Percentiles rank a stretch among this genome's conserved stretches.
These are phyloP conservation scores for Hyposoter dolosus DNA, from an alignment of 2,888 invertebrate genomes.

Conservation along the genomic window DNA sequence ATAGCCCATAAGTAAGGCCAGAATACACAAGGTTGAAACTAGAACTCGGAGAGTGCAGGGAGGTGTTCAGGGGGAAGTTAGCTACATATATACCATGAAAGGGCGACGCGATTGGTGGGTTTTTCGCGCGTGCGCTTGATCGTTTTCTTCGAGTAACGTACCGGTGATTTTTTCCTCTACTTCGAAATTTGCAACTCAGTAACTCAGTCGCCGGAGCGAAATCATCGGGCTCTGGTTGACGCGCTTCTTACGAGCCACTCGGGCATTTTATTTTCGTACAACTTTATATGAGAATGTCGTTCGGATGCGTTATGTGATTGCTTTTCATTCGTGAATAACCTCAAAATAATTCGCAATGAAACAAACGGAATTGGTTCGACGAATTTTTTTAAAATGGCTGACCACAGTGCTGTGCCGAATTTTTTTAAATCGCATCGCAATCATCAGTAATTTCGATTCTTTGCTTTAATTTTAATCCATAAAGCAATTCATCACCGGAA, in stretches of 20 bases:
- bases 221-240: slow-evolving; percentile 68
- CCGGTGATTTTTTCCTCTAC: slow-evolving; percentile 49
- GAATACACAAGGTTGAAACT: slow-evolving; percentile 15
- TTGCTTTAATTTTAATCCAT: neutral
- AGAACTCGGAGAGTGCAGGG: slow-evolving; percentile 7
- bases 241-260: neutral
- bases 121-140: slow-evolving; percentile 73
- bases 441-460: neutral
- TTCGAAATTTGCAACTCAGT: slow-evolving; percentile 74
- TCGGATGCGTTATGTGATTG: neutral
- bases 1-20: slow-evolving; percentile 23
- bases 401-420: neutral
- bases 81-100: slow-evolving; percentile 24
- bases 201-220: slow-evolving; percentile 75
- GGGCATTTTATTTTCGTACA: neutral
- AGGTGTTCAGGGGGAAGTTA: slow-evolving; percentile 49
- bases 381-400: neutral
- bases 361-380: neutral
- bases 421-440: neutral
- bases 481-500: neutral
- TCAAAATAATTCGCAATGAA: neutral
- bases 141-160: slow-evolving; percentile 66
- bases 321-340: neutral
- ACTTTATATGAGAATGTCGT: neutral
- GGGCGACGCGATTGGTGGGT: slow-evolving; percentile 62